Evolutionary conservation across 30 jellyfish, hydroid and myxozoan genomes (phyloP).

Genomic region (Cassiopea xamachana): DNA sequence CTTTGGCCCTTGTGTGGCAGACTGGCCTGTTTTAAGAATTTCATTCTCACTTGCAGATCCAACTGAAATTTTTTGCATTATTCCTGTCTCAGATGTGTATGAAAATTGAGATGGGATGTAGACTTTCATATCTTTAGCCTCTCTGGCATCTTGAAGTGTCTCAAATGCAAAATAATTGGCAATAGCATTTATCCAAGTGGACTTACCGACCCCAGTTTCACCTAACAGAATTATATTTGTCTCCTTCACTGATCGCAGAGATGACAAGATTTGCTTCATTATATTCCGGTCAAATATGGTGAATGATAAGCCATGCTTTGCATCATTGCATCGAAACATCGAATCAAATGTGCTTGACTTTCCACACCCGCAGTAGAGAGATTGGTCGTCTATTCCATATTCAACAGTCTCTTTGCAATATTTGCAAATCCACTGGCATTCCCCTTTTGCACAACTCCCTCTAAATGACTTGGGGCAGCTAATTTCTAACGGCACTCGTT

Average conservation of each 20-base stretch:
- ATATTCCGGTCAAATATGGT: neutral
- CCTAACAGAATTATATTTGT: constrained; percentile 59
- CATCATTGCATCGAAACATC: constrained; percentile 55
- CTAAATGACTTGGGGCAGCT: constrained; percentile 62
- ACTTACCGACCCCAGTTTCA: constrained; percentile 76
- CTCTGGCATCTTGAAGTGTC: constrained; percentile 40
- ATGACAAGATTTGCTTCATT: constrained; percentile 12
- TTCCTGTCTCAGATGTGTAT: constrained; percentile 70
- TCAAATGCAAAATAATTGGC: constrained; percentile 53
- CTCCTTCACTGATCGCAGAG: constrained; percentile 33
- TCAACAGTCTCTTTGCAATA: constrained; percentile 60
- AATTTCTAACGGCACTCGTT: constrained; percentile 54
- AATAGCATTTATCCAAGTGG: constrained; percentile 76
- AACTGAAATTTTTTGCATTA: constrained; percentile 15
- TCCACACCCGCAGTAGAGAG: constrained; percentile 71
- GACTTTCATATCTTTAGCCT: constrained; percentile 37
- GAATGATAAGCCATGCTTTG: constrained; percentile 58
- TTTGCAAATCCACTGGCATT: constrained; percentile 52
- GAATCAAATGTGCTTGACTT: constrained; percentile 24
- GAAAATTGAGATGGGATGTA: constrained; percentile 70
- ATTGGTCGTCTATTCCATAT: constrained; percentile 46
- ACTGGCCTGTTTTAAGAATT: constrained; percentile 64
- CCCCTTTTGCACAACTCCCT: constrained; percentile 41
- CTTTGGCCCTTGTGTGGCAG: constrained; percentile 79
- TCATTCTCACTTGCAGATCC: constrained; percentile 53